A percentile compares a stretch with the other conserved stretches of the same genome.
These are phyloP conservation scores for Fulica atra DNA, from an alignment of 2,113 vertebrate species.

Conservation along the genomic window DNA sequence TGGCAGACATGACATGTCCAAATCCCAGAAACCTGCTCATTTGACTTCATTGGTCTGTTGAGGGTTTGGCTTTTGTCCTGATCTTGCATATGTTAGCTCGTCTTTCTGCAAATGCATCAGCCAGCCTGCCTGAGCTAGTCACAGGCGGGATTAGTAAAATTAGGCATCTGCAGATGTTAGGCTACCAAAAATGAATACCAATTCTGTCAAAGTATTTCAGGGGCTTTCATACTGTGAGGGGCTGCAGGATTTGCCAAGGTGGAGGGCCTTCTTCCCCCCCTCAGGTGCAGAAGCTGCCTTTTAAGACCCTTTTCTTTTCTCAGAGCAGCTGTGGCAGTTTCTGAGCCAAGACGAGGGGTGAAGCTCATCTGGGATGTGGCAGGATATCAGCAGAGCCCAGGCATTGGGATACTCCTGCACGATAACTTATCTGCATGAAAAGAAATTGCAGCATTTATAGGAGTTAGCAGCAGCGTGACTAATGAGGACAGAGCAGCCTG, in stretches of 20 bases:
- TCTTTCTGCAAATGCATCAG: slow-evolving; percentile 26
- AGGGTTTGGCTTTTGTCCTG: slow-evolving; percentile 51
- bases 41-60: slow-evolving; percentile 27
- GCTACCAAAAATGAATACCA: background rate
- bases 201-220: background rate
- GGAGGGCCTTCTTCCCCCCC: background rate
- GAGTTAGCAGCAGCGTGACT: background rate
- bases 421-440: background rate
- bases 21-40: slow-evolving; percentile 25
- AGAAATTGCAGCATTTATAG: background rate
- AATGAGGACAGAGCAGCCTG: slow-evolving; percentile 1
- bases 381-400: background rate
- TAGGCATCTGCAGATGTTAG: background rate
- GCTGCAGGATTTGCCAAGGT: background rate
- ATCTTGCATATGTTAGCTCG: slow-evolving; percentile 26
- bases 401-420: background rate
- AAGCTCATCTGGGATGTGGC: background rate
- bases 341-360: background rate
- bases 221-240: background rate
- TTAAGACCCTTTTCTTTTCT: background rate
- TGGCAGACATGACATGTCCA: slow-evolving; percentile 50
- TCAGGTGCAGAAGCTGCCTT: background rate
- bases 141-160: slow-evolving; percentile 19
- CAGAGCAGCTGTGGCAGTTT: background rate
- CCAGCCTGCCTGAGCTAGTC: slow-evolving; percentile 65